Base-by-base conservation (phyloP, 2,797 vertebrate species). In the Pitangus sulphuratus region DNA sequence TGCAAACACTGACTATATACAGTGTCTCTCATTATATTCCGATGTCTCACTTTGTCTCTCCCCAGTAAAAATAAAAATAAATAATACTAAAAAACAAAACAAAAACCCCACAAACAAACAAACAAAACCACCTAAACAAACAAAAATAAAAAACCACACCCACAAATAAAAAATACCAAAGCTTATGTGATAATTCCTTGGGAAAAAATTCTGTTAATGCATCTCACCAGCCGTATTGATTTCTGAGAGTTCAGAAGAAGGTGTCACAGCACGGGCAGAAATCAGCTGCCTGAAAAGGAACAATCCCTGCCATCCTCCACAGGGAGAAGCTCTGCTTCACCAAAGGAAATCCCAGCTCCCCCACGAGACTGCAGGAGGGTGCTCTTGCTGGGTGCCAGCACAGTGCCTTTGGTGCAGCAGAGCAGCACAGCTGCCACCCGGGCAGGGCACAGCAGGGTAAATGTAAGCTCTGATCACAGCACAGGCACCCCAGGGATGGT, bases 341-440 rank as follows among this genome's bases (percentile, higher is more conserved):
- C 48, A 11, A 22, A 44, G 31, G 30, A 47, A 78, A 53, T 53
- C 47, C 58, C 74, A 48, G 3, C 12, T 51, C 9, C 8, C 42
- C 25, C 6, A 7, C 15, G 9, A 40, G 10, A 2, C 21, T 47
- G 60, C 51, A 81, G 64, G 51, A 85, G 4, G 0, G 0, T 31
- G 75, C 15, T 68, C 11, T 6, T 47, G 31, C 62, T n/a, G 18
- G 25, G 37, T 70, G 64, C 61, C 81, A 61, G 48, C 60, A 61
- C 6, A 0, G 65, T 51, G 42, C 58, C 39, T 25, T 21, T 30
- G 77, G 28, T 30, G 68, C 31, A 31, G 66, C 18, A 50, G 60
- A 65, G 85, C 26, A 54, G 33, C 35, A 4, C 2, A 0, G 15
- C 12, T 1, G 1, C 42, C 53, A 11, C 20, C 7, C 26, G 57